Percentiles rank a stretch among this genome's conserved stretches.
Evolutionary conservation across 2,797 vertebrate genomes (phyloP).

Genomic region (Urophycis tenuis): DNA sequence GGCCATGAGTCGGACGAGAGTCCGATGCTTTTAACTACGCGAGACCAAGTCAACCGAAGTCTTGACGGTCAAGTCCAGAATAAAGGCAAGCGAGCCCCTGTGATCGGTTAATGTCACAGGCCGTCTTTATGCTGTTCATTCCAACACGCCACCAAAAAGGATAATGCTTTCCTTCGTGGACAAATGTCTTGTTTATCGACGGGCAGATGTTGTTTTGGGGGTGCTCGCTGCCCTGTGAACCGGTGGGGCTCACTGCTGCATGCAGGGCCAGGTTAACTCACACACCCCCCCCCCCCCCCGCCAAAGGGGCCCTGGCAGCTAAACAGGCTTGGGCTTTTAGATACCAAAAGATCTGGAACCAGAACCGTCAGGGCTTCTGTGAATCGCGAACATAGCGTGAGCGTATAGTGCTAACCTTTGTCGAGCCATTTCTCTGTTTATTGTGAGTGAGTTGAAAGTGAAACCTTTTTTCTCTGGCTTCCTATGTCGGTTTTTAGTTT

Average conservation of each 20-base stretch:
- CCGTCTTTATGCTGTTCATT: no score
- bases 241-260: not conserved
- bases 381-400: not conserved
- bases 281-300: not conserved
- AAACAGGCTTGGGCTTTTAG: not conserved
- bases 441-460: conserved; percentile 46
- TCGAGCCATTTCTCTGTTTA: not conserved
- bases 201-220: not conserved
- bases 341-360: not conserved
- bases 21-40: no score
- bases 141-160: not conserved
- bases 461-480: conserved; percentile 28
- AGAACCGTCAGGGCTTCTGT: no score
- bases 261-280: not conserved
- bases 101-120: not conserved
- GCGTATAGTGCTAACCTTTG: not conserved
- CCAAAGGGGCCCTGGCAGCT: not conserved
- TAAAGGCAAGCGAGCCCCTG: not conserved
- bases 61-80: not conserved
- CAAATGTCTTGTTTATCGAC: not conserved
- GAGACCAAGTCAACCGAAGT: not conserved
- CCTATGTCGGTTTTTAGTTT: not conserved
- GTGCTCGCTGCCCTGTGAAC: not conserved
- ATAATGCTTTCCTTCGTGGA: not conserved
- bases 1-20: no score